Evolutionary conservation across 2,797 vertebrate genomes (phyloP).

Genomic region (Chaetophractus vellerosus): DNA sequence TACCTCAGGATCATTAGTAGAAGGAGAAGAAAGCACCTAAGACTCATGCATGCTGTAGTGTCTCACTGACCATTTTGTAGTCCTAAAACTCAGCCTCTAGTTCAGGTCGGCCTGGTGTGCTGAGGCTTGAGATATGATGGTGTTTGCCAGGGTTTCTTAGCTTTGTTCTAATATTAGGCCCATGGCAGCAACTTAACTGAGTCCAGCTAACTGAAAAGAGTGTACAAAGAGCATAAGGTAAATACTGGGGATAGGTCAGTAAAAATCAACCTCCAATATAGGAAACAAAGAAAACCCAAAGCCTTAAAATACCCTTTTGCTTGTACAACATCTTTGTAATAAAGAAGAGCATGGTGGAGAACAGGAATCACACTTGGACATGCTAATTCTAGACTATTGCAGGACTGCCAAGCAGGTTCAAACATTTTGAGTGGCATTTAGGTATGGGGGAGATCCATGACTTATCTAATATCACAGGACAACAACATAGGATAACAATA

Average conservation of each 20-base stretch:
- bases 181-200: neutral
- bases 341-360: neutral
- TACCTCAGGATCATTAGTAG: neutral
- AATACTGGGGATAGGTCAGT: neutral
- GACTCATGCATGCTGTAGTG: rapidly evolving
- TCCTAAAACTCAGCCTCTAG: neutral
- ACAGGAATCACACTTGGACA: neutral
- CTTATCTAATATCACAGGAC: neutral
- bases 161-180: constrained; percentile 8
- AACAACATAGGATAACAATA: neutral
- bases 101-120: neutral
- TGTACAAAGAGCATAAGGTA: neutral
- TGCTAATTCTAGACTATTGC: neutral
- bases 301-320: neutral
- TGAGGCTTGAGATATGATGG: neutral
- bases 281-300: constrained; percentile 1
- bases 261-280: neutral
- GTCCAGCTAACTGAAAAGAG: neutral
- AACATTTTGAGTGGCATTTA: neutral
- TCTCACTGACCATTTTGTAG: neutral
- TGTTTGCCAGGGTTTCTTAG: neutral
- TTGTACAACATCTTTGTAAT: neutral
- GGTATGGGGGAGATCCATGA: rapidly evolving
- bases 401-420: neutral
- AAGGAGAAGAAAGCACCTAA: neutral